Base-by-base conservation (phyloP, 2,113 vertebrate genomes). In the Furnarius figulus region DNA sequence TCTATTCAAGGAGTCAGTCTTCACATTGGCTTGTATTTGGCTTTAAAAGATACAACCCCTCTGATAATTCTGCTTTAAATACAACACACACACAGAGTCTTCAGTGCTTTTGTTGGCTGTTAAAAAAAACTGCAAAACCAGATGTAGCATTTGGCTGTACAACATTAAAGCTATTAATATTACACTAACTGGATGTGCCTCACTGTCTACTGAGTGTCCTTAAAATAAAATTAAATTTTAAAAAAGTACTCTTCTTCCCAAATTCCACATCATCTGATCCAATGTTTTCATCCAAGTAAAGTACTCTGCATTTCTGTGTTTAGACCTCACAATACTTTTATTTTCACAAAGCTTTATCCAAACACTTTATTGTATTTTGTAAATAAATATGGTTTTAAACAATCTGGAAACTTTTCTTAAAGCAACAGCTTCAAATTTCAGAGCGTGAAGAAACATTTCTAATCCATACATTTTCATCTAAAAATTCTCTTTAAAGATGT, bases 131-230 rank as follows among this genome's bases (percentile, higher is more conserved):
- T 44, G 52, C 27, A 94, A 87, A 93, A 87, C 27, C 65, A 90
- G 46, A 91, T 61, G 31, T 10, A 81, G 31, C 8, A 78, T 55
- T 95, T 92, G 71, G 65, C 61, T 86, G 39, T 28, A 68, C 8
- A 83, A 96, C 79, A 96, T 96, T 66, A 92, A 53, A 96, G 58
- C 91, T 92, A 89, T 95, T 95, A 94, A 96, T 91, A 87, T 89
- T 96, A 94, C 77, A 95, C 71, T 97, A 97, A 97, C 47, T 90
- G 25, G 35, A 84, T 68, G 50, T 70, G 44, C 42, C n/a, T 89
- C 65, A 70, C 27, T 7, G 62, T 92, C 77, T 87, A 87, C 28
- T 28, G 25, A 35, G 59, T 76, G 37, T 55, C 59, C 65, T 89
- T 82, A 89, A 88, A 94, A 89, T 24, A 83, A 83, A 88, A 76